These are phyloP conservation scores for Eretmochelys imbricata DNA, from an alignment of 2,113 vertebrate species.

Conservation along the genomic window DNA sequence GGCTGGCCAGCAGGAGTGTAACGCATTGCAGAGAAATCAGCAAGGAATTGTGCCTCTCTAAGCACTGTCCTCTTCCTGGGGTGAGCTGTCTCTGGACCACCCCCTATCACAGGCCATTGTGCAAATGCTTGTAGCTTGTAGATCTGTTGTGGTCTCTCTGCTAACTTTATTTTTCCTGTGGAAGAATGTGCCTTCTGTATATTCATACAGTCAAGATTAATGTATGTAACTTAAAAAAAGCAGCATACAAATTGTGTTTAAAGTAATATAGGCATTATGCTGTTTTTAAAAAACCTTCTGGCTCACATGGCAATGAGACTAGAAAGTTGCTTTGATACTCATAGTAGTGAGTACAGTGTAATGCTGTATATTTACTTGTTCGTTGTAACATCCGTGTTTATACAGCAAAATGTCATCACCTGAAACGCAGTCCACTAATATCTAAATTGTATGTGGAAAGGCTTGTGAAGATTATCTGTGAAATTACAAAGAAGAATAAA, in stretches of 20 bases:
- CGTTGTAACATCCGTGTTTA: not conserved
- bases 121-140: not conserved
- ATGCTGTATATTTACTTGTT: not conserved
- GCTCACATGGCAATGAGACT: not conserved
- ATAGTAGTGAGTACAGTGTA: not conserved
- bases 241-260: not conserved
- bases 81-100: not conserved
- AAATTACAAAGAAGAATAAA: not conserved
- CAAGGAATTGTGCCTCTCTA: not conserved
- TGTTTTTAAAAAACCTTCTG: not conserved
- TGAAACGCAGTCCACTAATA: not conserved
- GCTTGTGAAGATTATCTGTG: not conserved
- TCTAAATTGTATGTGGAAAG: not conserved
- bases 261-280: not conserved
- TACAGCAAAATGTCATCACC: not conserved
- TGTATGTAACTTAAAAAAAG: not conserved
- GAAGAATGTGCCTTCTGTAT: not conserved
- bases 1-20: not conserved
- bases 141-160: not conserved
- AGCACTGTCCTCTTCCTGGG: fast-evolving
- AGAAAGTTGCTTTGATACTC: not conserved
- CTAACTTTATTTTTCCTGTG: not conserved
- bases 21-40: fast-evolving
- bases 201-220: not conserved
- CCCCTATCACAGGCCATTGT: fast-evolving